Conservation (phyloP, 2,113 vertebrate genomes). For the Laticauda colubrina region DNA sequence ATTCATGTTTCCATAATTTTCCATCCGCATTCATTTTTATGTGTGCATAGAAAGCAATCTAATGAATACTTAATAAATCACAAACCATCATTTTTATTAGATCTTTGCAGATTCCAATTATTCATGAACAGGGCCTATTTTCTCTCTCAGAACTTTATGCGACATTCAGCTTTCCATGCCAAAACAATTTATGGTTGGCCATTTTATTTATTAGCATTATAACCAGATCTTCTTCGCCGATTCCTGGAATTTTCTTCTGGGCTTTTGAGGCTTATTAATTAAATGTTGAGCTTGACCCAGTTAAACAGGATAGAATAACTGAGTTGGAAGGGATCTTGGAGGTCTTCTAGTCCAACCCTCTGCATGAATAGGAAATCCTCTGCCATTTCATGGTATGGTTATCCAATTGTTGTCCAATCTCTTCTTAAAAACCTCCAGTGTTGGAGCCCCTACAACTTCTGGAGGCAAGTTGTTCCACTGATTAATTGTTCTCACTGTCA, state of each 20-base stretch:
- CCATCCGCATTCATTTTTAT: not conserved
- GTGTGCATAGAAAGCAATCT: not conserved
- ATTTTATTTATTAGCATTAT: not conserved
- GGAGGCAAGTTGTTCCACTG: not conserved
- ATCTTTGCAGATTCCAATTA: not conserved
- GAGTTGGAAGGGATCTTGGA: too few species aligned
- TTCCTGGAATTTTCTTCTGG: slow-evolving; percentile 32
- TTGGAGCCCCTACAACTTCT: not conserved
- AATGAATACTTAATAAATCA: not conserved
- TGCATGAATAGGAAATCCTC: not conserved
- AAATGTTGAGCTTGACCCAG: slow-evolving; percentile 40
- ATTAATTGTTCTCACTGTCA: too few species aligned
- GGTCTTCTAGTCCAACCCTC: too few species aligned
- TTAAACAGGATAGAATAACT: not conserved
- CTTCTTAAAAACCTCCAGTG: not conserved
- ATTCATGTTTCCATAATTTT: not conserved
- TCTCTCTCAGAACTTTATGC: not conserved
- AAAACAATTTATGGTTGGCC: not conserved
- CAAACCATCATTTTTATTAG: not conserved
- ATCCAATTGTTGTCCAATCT: not conserved
- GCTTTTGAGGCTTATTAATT: slow-evolving; percentile 50
- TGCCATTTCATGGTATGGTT: not conserved
- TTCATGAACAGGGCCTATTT: not conserved
- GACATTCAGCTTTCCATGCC: not conserved
- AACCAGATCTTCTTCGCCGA: not conserved